These are phyloP conservation scores for Rhynchopsitta pachyrhyncha DNA, from an alignment of 2,113 vertebrate genomes.

Conservation along the genomic window DNA sequence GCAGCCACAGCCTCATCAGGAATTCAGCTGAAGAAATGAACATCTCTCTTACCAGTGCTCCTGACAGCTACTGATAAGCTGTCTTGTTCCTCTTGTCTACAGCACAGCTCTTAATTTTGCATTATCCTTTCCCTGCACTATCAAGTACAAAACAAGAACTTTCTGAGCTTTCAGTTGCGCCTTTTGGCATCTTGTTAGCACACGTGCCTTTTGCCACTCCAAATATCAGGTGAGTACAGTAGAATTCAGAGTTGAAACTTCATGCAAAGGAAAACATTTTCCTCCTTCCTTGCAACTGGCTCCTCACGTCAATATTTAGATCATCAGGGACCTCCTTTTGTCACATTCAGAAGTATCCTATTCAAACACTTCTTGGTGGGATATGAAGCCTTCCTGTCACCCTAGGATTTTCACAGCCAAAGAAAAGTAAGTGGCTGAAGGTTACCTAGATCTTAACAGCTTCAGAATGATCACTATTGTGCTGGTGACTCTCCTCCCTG, in stretches of 20 bases:
- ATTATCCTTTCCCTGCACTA: background rate
- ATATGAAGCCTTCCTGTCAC: background rate
- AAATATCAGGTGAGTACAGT: background rate
- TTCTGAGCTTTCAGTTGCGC: background rate
- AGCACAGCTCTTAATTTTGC: background rate
- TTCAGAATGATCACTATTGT: background rate
- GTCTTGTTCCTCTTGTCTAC: background rate
- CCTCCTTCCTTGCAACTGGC: background rate
- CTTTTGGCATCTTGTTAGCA: background rate
- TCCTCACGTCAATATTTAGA: background rate
- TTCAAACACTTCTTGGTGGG: background rate
- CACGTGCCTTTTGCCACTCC: background rate
- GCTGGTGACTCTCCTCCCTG: background rate
- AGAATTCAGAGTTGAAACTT: background rate
- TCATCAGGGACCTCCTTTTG: background rate
- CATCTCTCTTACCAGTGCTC: background rate
- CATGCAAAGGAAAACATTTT: background rate
- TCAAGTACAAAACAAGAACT: background rate
- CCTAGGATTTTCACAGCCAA: background rate
- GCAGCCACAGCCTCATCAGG: background rate
- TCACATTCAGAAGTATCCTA: background rate
- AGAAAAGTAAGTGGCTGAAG: background rate
- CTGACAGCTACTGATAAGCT: slow-evolving; percentile 26
- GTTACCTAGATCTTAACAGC: background rate
- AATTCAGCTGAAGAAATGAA: background rate